A percentile compares a stretch with the other conserved stretches of the same genome.
These are phyloP conservation scores for Pelecanoides urinatrix DNA, from an alignment of 2,113 vertebrate genomes.

Conservation along the genomic window DNA sequence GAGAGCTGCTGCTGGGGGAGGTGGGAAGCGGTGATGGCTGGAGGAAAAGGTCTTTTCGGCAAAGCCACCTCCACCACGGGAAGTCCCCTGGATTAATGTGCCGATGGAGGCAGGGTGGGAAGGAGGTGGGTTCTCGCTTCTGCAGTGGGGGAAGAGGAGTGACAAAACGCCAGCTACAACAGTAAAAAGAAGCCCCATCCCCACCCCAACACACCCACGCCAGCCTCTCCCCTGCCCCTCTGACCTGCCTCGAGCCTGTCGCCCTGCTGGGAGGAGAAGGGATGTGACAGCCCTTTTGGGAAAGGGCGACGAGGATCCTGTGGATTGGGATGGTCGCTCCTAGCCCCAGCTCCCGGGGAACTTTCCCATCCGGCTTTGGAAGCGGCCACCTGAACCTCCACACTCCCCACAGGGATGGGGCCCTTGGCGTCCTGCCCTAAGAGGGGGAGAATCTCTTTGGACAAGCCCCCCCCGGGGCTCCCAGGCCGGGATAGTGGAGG, in stretches of 20 bases:
- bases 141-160: neutral
- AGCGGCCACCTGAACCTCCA: neutral
- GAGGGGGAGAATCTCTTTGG: neutral
- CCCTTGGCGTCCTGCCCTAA: neutral
- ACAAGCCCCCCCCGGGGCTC: neutral
- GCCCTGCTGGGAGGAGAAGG: neutral
- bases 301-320: neutral
- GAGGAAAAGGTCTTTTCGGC: neutral
- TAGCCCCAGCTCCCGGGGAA: neutral
- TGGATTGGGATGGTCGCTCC: neutral
- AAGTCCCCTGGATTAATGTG: neutral
- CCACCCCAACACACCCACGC: neutral
- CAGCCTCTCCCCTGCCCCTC: neutral
- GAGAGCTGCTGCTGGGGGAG: neutral
- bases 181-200: neutral
- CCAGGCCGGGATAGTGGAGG: neutral
- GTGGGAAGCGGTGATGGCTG: neutral
- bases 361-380: neutral
- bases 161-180: constrained; percentile 1
- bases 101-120: neutral
- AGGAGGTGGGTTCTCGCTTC: neutral
- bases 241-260: neutral
- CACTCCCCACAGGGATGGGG: neutral
- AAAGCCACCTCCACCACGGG: neutral
- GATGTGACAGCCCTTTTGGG: neutral